Percentiles rank a stretch among this genome's conserved stretches.
Evolutionary conservation across 2,797 vertebrate species (phyloP).

Genomic region (Diplodus puntazzo): DNA sequence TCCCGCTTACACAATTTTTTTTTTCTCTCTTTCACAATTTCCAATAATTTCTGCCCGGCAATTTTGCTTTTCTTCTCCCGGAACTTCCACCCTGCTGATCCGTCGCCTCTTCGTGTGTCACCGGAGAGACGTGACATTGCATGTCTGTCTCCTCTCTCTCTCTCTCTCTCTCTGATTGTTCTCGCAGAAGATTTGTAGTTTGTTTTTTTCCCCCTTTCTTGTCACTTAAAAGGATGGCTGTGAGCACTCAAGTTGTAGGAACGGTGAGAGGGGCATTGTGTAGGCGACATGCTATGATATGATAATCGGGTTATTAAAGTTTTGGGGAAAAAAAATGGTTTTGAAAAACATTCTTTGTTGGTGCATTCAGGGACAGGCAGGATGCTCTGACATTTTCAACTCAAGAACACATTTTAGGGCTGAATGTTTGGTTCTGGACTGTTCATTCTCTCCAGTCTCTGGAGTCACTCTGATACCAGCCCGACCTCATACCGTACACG

Average conservation of each 20-base stretch:
- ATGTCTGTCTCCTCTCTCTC: background rate
- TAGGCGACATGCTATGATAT: background rate
- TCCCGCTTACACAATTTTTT: slow-evolving; percentile 10
- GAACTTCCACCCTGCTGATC: slow-evolving; percentile 19
- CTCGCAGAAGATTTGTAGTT: slow-evolving; percentile 1
- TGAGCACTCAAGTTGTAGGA: background rate
- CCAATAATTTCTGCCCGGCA: slow-evolving; percentile 20
- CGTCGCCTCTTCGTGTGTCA: slow-evolving; percentile 11
- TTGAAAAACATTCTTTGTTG: slow-evolving; percentile 3
- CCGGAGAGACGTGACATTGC: background rate
- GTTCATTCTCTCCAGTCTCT: background rate
- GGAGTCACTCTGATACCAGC: too few relatives aligned
- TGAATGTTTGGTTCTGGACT: background rate
- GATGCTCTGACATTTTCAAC: background rate
- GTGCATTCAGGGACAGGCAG: background rate
- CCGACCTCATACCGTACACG: too few relatives aligned
- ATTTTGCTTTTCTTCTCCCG: slow-evolving; percentile 24
- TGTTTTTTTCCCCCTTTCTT: background rate
- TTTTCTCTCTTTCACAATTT: slow-evolving; percentile 20
- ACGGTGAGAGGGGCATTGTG: background rate
- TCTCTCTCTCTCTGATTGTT: background rate
- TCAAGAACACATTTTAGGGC: background rate
- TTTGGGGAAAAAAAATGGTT: background rate
- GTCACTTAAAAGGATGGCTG: slow-evolving; percentile 3
- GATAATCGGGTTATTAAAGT: background rate